phyloP scores from a whole-genome alignment of 2,888 invertebrate species.

The Ceraclea dissimilis region DNA sequence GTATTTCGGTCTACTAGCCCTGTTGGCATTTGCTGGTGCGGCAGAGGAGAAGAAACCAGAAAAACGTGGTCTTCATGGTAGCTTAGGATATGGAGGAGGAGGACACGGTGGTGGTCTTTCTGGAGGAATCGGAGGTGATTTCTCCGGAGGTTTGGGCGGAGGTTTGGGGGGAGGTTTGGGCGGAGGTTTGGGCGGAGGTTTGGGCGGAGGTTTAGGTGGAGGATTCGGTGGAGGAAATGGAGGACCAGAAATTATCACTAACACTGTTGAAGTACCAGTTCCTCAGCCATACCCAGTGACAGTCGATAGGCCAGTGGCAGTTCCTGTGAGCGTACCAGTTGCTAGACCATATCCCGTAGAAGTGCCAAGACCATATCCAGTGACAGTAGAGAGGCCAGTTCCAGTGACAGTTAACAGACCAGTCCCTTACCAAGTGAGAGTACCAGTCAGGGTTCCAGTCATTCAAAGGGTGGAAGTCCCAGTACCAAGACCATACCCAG shows the following conservation, averaged over 20 bases:
- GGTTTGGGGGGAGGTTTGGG: slow-evolving; percentile 4
- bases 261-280: slow-evolving; percentile 44
- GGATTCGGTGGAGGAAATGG: slow-evolving; percentile 2
- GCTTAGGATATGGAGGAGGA: slow-evolving; percentile 1
- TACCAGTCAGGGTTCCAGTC: slow-evolving; percentile 20
- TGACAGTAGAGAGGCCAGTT: slow-evolving; percentile 22
- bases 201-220: slow-evolving; percentile 1
- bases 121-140: neutral
- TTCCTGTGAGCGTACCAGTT: slow-evolving; percentile 42
- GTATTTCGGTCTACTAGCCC: neutral
- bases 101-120: neutral
- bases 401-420: slow-evolving; percentile 24
- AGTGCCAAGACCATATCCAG: slow-evolving; percentile 32
- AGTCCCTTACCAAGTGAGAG: slow-evolving; percentile 23
- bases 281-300: slow-evolving; percentile 47
- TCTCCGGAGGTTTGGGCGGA: neutral
- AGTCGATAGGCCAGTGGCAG: slow-evolving; percentile 44
- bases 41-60: slow-evolving; percentile 19
- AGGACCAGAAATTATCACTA: slow-evolving; percentile 32
- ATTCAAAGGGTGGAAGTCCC: slow-evolving; percentile 24
- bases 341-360: slow-evolving; percentile 48
- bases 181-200: slow-evolving; percentile 4
- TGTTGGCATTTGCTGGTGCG: slow-evolving; percentile 1
- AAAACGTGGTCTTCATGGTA: slow-evolving; percentile 17
- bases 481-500: slow-evolving; percentile 39